Conservation (phyloP, 1,140 invertebrate genomes). For the Euura lappo region DNA sequence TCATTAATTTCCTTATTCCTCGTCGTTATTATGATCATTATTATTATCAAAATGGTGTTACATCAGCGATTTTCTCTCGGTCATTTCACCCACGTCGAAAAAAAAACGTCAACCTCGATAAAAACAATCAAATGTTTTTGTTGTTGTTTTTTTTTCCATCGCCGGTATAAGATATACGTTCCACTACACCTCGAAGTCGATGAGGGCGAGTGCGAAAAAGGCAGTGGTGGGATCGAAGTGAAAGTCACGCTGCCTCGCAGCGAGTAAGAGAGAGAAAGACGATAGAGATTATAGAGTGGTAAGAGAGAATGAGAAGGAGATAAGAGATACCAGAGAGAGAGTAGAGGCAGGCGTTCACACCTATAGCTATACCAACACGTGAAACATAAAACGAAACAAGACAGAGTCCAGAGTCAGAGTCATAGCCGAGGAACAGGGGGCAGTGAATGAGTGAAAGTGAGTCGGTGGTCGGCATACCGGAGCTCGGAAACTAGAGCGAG, state of each 20-base stretch:
- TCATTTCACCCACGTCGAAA: no score
- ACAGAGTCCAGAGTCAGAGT: conserved; percentile 34
- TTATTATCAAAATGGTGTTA: no score
- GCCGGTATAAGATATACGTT: no score
- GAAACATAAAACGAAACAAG: conserved; percentile 4
- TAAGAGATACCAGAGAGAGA: conserved; percentile 17
- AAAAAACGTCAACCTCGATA: no score
- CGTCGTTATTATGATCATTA: no score
- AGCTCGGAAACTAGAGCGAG: conserved; percentile 50
- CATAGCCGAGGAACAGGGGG: neutral
- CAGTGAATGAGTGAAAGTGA: conserved; percentile 54
- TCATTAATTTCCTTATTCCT: no score
- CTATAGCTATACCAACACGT: no score
- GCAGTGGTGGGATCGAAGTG: conserved; percentile 33
- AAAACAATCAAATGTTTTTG: no score
- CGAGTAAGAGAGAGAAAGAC: conserved; percentile 20
- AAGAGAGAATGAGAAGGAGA: neutral
- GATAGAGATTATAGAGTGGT: neutral
- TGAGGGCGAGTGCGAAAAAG: no score
- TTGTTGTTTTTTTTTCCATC: no score
- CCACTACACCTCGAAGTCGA: no score
- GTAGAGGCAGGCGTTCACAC: conserved; percentile 21
- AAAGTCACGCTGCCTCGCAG: conserved; percentile 37
- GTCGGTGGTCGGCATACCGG: conserved; percentile 48
- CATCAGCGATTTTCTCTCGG: no score